Conservation (phyloP, 2,888 invertebrate genomes). For the Dichetophora obliterata region DNA sequence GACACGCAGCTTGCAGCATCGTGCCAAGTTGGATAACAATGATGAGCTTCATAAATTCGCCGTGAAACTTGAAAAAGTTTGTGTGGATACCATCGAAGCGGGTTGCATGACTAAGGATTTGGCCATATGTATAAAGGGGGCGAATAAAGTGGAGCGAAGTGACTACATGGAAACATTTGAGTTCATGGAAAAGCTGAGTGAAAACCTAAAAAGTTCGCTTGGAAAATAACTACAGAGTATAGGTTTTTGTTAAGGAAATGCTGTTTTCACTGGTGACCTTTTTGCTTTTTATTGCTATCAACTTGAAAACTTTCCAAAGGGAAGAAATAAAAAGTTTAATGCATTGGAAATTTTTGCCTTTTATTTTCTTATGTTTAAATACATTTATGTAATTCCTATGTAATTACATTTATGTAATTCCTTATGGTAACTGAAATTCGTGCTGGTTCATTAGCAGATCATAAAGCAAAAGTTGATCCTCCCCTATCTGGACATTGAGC, state of each 20-base stretch:
- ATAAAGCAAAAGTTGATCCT: slow-evolving; percentile 97
- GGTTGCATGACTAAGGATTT: slow-evolving; percentile 99
- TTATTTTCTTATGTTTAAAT: not conserved
- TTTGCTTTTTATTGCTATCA: not conserved
- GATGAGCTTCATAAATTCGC: slow-evolving; percentile 82
- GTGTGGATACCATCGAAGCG: slow-evolving; percentile 93
- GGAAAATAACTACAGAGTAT: slow-evolving; percentile 53
- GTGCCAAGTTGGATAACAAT: slow-evolving; percentile 94
- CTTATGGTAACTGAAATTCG: slow-evolving; percentile 75
- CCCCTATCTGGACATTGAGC: slow-evolving; percentile 94
- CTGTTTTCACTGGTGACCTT: not conserved
- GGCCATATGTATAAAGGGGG: slow-evolving; percentile 97
- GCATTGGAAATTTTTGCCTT: not conserved
- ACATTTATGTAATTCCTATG: not conserved
- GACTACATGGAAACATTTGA: slow-evolving; percentile 98
- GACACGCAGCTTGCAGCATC: slow-evolving; percentile 93
- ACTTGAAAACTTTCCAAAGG: not conserved
- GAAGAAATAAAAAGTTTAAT: not conserved
- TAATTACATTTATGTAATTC: no score
- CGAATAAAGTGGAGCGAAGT: slow-evolving; percentile 76
- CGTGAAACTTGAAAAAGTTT: slow-evolving; percentile 88
- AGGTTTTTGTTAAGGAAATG: no score
- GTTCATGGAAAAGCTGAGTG: slow-evolving; percentile 94
- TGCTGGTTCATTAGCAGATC: slow-evolving; percentile 91
- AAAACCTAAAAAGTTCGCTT: slow-evolving; percentile 77